Evolutionary conservation across 2,797 vertebrate genomes (phyloP).

Genomic region (Channa striata): DNA sequence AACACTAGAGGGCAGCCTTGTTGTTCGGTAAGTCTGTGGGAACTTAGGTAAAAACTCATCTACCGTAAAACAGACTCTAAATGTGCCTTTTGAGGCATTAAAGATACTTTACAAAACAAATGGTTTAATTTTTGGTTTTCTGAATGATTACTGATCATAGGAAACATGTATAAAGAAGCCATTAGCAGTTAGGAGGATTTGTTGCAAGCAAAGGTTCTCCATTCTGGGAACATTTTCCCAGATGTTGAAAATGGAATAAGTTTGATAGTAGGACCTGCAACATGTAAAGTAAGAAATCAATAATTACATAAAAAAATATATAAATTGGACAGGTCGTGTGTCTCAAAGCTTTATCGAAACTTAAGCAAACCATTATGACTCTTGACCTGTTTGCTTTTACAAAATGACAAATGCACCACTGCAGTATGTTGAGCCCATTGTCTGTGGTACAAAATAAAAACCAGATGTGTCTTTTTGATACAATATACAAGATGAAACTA

Average conservation of each 20-base stretch:
- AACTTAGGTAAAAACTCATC: neutral
- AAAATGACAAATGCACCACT: conserved; percentile 4
- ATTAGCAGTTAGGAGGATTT: too few relatives aligned
- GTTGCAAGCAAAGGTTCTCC: neutral
- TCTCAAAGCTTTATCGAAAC: conserved; percentile 4
- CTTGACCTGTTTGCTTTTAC: conserved; percentile 1
- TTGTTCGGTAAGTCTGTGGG: conserved; percentile 21
- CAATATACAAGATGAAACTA: conserved; percentile 1
- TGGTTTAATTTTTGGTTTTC: neutral
- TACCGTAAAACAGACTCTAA: neutral
- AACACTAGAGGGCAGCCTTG: conserved; percentile 77
- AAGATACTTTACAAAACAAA: conserved; percentile 2
- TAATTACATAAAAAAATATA: neutral
- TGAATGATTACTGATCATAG: conserved; percentile 1
- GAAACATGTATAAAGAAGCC: neutral
- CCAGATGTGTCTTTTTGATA: conserved; percentile 4
- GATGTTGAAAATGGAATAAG: too few relatives aligned
- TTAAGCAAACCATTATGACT: neutral
- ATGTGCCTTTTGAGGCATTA: neutral
- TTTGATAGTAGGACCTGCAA: too few relatives aligned
- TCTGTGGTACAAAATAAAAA: conserved; percentile 12
- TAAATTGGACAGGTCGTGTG: neutral
- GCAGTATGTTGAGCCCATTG: neutral
- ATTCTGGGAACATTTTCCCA: too few relatives aligned
- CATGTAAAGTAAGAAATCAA: neutral